Evolutionary conservation across 2,113 vertebrate species (phyloP), one percentile per base, ranked within the genome.

Genomic region (Neomonachus schauinslandi): DNA sequence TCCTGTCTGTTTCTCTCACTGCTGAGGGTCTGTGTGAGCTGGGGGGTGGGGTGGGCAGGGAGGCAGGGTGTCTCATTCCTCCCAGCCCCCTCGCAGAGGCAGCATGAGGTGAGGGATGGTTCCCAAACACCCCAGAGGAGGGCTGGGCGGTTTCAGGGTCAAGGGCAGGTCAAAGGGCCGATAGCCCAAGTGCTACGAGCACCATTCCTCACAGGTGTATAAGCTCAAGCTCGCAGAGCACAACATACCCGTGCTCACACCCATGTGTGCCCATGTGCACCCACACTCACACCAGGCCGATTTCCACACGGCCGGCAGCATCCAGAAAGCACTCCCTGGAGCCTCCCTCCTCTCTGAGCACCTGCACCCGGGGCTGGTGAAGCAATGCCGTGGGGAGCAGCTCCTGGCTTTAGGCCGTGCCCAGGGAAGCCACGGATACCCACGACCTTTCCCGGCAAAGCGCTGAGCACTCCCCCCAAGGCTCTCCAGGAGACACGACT

Each of bases 341-440:
- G 24, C 51, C 22, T 55, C 71, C 19, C 6, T 1, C 5, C 11
- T n/a, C 11, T 12, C n/a, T 0, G 2, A 72, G 61, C 22, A 4
- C 18, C 33, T 59, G 76, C 82, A 65, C 46, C 33, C 1, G 28
- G 79, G 79, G 26, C 46, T 33, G 36, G 24, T 2, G 61, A 11
- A 74, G 36, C 5, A 5, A 14, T 1, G 22, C 39, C 53, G 0
- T 8, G 11, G n/a, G 49, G 24, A 49, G 24, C 22, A 22, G 39
- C 72, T 69, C 53, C 31, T 53, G 4, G 72, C 74, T 16, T 14
- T 57, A 49, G 33, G 19, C 6, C 46, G 31, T 63, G 33, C 57
- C 51, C 18, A 14, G 22, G 89, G 26, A 39, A 81, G 33, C 21
- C 39, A 15, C 21, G 0, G 14, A 49, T 3, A 33, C 26, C 69